Evolutionary conservation across 2,797 vertebrate genomes (phyloP), one percentile per base, ranked within the genome.

Genomic region (Semotilus atromaculatus): DNA sequence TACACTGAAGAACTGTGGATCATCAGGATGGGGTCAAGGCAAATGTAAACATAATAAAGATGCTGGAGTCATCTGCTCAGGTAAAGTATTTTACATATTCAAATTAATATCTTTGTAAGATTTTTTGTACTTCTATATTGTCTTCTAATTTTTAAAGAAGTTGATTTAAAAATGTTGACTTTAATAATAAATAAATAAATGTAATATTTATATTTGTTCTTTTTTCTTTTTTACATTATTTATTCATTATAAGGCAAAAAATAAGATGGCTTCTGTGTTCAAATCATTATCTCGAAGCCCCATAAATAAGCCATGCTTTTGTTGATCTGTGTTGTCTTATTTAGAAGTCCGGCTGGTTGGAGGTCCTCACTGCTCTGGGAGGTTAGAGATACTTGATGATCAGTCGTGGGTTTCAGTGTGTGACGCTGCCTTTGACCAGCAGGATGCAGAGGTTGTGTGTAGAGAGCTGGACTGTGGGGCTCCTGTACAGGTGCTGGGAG

Each of bases 21-120:
- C 58, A 29, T 0, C 0, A 16, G 1, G 11, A 14, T 60, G 60
- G 26, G 36, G 36, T 36, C 36, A 4, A 36, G 31, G 31, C 31
- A 34, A 34, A 34, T 36, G 34, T 36, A 3, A 36, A 4, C 94
- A 94, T 82, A 23, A 0, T 66, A 91, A 95, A 86, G 93, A 94
- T 58, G 94, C 92, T n/a, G 88, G 94, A 31, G 83, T 85, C 6
- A 43, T 71, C 29, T 88, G 88, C 64, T 9, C 34, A 45, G 75
- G 88, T 85, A 76, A 3, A 43, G 0, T 38, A 5, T 5, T 38
- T 7, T 1, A 64, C 29, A 31, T 0, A 19, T 38, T 31, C 1
- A 53, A 53, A 29, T 16, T 29, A 0, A 62, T 23, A 11, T 11
- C n/a, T n/a, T n/a, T 26, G 14, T 38, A 53, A 21, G 3, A 8